These are phyloP conservation scores for Cheirogaleus medius DNA, from an alignment of 2,113 vertebrate genomes.

Conservation along the genomic window DNA sequence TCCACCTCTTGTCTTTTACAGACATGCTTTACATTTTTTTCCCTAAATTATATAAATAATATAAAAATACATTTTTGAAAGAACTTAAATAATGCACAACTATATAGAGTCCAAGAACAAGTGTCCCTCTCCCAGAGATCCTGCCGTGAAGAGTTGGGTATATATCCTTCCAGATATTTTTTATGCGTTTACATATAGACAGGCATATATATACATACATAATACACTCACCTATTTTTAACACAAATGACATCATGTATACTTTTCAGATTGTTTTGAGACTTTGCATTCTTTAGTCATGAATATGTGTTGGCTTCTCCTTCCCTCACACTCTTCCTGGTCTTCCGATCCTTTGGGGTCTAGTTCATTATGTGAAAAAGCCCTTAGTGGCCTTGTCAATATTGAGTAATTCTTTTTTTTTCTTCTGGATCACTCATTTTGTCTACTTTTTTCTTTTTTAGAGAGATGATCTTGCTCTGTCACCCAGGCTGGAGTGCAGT, in stretches of 20 bases:
- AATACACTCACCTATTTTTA: background rate
- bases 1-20: background rate
- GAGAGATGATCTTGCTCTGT: no score
- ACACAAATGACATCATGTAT: background rate
- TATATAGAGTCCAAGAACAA: background rate
- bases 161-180: background rate
- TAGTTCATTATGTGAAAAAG: background rate
- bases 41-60: background rate
- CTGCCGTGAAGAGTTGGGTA: background rate
- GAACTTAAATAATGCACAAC: background rate
- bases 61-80: constrained; percentile 25
- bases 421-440: background rate
- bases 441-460: background rate
- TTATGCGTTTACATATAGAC: background rate
- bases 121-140: background rate
- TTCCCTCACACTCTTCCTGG: background rate
- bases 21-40: background rate
- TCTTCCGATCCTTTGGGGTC: background rate
- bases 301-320: background rate
- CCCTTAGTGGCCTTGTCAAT: background rate
- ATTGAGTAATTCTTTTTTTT: background rate
- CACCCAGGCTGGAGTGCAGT: no score
- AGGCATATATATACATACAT: background rate
- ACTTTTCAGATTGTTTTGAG: background rate
- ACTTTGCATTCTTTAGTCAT: background rate